phyloP scores from a whole-genome alignment of 2,797 vertebrate genomes.

The Nyctalus aviator region DNA sequence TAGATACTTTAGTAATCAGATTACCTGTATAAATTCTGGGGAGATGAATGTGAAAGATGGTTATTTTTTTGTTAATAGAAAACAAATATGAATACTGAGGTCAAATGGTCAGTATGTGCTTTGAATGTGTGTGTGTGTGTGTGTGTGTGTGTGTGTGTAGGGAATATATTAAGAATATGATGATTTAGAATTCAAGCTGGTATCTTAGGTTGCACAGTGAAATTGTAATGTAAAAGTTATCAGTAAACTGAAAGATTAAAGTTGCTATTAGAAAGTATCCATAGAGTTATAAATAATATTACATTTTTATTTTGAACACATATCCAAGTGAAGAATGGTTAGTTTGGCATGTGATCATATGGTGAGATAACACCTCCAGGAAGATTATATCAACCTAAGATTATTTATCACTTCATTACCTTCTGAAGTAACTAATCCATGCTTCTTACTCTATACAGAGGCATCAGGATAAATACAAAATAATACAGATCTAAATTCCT shows the following conservation, averaged over 20 bases:
- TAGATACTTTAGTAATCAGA: slow-evolving; percentile 28
- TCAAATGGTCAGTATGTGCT: not conserved
- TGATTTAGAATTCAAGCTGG: slow-evolving; percentile 45
- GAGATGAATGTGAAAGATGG: not conserved
- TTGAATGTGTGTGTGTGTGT: not conserved
- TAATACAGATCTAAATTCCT: slow-evolving; percentile 20
- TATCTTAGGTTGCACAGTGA: not conserved
- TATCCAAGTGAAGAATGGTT: not conserved
- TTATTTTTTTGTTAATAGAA: slow-evolving; percentile 52
- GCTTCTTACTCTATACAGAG: not conserved
- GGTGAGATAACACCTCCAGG: not conserved
- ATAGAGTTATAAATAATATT: not conserved
- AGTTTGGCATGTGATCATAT: not conserved
- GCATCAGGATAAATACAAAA: slow-evolving; percentile 16
- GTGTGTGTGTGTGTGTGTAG: not conserved
- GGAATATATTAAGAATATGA: not conserved
- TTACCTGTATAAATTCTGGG: not conserved
- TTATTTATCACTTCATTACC: slow-evolving; percentile 5
- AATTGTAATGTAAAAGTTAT: slow-evolving; percentile 25
- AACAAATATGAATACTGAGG: not conserved
- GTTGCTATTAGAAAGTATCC: not conserved
- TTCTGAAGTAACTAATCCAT: slow-evolving; percentile 32
- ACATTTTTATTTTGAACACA: slow-evolving; percentile 47
- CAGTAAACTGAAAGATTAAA: slow-evolving; percentile 25
- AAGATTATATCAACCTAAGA: not conserved